A percentile compares a stretch with the other conserved stretches of the same genome.
These are phyloP conservation scores for Agrypnia vestita DNA, from an alignment of 1,140 invertebrate genomes.

Conservation along the genomic window DNA sequence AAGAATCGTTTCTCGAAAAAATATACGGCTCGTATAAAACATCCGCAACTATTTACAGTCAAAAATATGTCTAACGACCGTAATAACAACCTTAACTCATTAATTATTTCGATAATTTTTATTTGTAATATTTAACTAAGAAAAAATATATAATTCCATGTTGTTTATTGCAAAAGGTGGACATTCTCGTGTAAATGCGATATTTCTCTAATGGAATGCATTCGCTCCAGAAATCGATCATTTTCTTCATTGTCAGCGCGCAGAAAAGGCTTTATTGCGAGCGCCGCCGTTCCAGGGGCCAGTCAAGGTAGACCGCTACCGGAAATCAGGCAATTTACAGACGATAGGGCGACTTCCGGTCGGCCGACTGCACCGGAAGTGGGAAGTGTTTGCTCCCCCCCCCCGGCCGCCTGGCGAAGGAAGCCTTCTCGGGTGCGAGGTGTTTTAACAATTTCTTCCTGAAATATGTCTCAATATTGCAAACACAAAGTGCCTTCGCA, in stretches of 20 bases:
- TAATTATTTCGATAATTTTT: too few species aligned
- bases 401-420: neutral
- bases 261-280: slow-evolving; percentile 38
- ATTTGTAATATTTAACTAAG: too few species aligned
- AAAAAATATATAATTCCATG: too few species aligned
- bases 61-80: too few species aligned
- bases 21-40: too few species aligned
- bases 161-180: too few species aligned
- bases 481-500: too few species aligned
- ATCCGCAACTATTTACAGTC: too few species aligned
- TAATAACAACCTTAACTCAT: too few species aligned
- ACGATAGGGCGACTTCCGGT: slow-evolving; percentile 57
- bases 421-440: slow-evolving; percentile 12
- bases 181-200: too few species aligned
- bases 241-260: slow-evolving; percentile 27
- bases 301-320: slow-evolving; percentile 27
- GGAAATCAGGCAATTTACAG: slow-evolving; percentile 61
- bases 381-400: slow-evolving; percentile 53
- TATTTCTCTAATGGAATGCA: neutral
- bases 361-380: slow-evolving; percentile 46
- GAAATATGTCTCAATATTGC: neutral
- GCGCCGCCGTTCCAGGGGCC: neutral
- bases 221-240: slow-evolving; percentile 18
- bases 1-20: too few species aligned
- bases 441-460: slow-evolving; percentile 10